Base-by-base conservation (phyloP, 2,113 vertebrate genomes). In the Parotia lawesii region DNA sequence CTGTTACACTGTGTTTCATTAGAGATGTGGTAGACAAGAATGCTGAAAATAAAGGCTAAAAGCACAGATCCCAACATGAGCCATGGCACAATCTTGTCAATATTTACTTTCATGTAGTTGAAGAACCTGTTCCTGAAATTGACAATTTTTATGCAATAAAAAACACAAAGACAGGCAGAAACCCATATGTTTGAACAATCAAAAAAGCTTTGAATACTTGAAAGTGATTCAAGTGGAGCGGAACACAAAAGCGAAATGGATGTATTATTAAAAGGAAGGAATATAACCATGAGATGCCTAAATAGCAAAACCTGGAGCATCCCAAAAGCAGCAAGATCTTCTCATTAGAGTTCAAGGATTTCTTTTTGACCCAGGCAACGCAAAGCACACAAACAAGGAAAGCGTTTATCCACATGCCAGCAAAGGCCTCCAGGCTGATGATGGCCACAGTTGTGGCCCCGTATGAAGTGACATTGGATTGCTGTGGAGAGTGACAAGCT, bases 121-220 rank as follows among this genome's bases (percentile, higher is more conserved):
- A 97, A 93, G 24, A 90, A 31, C 2, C 2, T 35, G 45, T 93
- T 29, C 13, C 72, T 58, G 67, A 91, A 96, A 81, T 58, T 91
- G 23, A 50, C 74, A 33, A 89, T 85, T 74, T 96, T 96, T 48
- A 90, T 28, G 6, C 86, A 96, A 31, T 94, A 94, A 74, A 94
- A 96, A 2, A 2, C 12, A 38, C n/a, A 93, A 27, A 95, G 84
- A 16, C 15, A 88, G 6, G 94, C 38, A 44, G 90, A 92, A 40
- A 58, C 27, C 56, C 79, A 90, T 9, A 90, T 2, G 25, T 51
- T 69, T 21, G 21, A 70, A 38, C 5, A 37, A 19, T 16, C 44
- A 1, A 64, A 50, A 67, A 94, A 75, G 42, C 5, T 47, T 53
- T 31, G 21, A 71, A 62, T 15, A 40, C 12, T 9, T 29, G 28